Evolutionary conservation across 2,888 invertebrate species (phyloP), one percentile per base, ranked within the genome.

Genomic region (Lithophane leautieri): DNA sequence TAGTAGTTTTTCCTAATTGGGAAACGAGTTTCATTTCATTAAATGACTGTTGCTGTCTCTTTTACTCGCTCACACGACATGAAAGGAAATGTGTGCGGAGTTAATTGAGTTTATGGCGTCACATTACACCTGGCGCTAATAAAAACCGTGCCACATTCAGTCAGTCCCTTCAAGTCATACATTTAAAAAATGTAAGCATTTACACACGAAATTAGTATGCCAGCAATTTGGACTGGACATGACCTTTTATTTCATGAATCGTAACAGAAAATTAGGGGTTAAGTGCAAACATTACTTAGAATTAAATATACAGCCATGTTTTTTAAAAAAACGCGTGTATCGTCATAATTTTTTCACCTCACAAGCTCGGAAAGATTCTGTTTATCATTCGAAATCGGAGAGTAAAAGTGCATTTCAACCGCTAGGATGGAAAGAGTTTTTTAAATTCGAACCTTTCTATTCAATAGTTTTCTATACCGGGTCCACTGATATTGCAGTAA

Each of bases 101-200:
- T 73, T 86, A 85, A 86, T 85, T 86, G 66, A 79, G 83, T 86
- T 85, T 74, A 68, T 76, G 65, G 78, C 75, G 79, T 76, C 69
- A 77, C 62, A 74, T 79, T 82, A 85, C 76, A 74, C 60, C 50
- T 22, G 66, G 70, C 42, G 63, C 54, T 78, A 79, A 74, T 75
- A 82, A 83, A 81, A 82, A 68, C 61, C 74, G 70, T 52, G 76
- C 62, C 19, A 63, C 83, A 79, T 52, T 40, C 42, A 69, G 58
- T 34, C 60, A 9, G 62, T 60, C 72, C 71, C 63, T 74, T 73
- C 68, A 78, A 72, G 56, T 78, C 72, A 62, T 81, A 78, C 74
- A 81, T 84, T 70, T 52, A 22, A 72, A 70, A 84, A 71, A 74
- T 60, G 56, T 63, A 83, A 76, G 14, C 70, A 80, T 83, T 80